These are phyloP conservation scores for Seladonia tumulorum DNA, from an alignment of 2,888 invertebrate species.

Conservation along the genomic window DNA sequence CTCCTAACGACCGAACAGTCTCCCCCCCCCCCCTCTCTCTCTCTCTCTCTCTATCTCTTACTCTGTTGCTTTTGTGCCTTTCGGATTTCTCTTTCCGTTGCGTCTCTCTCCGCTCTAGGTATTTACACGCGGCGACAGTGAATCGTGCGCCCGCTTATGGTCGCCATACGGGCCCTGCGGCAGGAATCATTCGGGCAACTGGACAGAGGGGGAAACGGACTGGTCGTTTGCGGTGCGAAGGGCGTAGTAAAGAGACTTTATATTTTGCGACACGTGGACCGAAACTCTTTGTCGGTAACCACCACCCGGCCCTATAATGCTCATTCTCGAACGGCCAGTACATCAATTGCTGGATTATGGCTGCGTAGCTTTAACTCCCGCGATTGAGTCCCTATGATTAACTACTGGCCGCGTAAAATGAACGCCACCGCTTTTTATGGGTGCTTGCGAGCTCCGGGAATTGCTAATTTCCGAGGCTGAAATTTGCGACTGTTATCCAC, in stretches of 20 bases:
- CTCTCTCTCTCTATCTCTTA: not conserved
- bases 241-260: constrained; percentile 15
- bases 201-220: constrained; percentile 3
- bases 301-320: not conserved
- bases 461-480: not conserved
- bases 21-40: no score
- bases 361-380: constrained; percentile 2
- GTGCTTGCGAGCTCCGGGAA: not conserved
- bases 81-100: not conserved
- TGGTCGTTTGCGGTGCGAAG: constrained; percentile 12
- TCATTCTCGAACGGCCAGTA: not conserved
- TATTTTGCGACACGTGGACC: constrained; percentile 13
- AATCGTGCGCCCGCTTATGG: constrained; percentile 8
- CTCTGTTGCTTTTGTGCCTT: not conserved
- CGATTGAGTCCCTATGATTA: not conserved
- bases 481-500: not conserved
- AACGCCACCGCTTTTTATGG: not conserved
- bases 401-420: not conserved
- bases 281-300: constrained; percentile 12
- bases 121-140: not conserved
- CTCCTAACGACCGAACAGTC: not conserved
- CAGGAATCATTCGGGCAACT: constrained; percentile 10
- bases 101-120: not conserved
- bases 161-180: not conserved
- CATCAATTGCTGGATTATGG: not conserved